Conservation (phyloP, 2,888 invertebrate species). For the Harmothoe impar region DNA sequence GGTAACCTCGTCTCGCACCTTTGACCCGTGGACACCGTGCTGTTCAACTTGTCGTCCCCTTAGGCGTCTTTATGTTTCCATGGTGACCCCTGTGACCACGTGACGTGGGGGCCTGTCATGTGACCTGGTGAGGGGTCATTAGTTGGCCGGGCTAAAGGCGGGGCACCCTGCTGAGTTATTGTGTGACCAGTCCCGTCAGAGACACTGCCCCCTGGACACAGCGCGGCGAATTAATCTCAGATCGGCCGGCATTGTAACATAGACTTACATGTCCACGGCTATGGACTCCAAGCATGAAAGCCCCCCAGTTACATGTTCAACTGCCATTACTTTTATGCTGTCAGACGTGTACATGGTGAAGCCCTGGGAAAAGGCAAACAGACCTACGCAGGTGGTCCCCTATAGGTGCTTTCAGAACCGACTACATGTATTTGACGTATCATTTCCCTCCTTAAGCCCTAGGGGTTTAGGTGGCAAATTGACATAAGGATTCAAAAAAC, state of each 20-base stretch:
- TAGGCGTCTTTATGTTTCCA: slow-evolving; percentile 35
- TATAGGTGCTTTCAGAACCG: not conserved
- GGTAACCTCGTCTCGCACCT: not conserved
- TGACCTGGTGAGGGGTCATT: slow-evolving; percentile 27
- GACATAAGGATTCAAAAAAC: not conserved
- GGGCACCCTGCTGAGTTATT: not conserved
- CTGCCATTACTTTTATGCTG: not conserved
- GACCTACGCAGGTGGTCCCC: slow-evolving; percentile 23
- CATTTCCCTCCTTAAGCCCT: not conserved
- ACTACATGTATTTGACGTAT: slow-evolving; percentile 17
- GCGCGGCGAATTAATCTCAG: slow-evolving; percentile 12
- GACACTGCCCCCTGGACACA: slow-evolving; percentile 8
- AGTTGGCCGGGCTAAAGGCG: slow-evolving; percentile 5
- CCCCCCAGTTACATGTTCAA: slow-evolving; percentile 17
- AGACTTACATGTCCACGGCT: slow-evolving; percentile 26
- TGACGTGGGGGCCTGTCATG: not conserved
- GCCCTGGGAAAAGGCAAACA: slow-evolving; percentile 31
- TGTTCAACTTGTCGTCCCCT: not conserved
- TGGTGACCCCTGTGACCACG: slow-evolving; percentile 39
- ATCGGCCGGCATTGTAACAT: slow-evolving; percentile 6
- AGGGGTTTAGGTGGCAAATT: not conserved
- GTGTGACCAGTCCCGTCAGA: not conserved
- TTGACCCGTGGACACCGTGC: not conserved
- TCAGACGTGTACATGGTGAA: not conserved
- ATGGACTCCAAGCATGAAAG: not conserved